phyloP scores from a whole-genome alignment of 2,113 vertebrate species.

The Tichodroma muraria region DNA sequence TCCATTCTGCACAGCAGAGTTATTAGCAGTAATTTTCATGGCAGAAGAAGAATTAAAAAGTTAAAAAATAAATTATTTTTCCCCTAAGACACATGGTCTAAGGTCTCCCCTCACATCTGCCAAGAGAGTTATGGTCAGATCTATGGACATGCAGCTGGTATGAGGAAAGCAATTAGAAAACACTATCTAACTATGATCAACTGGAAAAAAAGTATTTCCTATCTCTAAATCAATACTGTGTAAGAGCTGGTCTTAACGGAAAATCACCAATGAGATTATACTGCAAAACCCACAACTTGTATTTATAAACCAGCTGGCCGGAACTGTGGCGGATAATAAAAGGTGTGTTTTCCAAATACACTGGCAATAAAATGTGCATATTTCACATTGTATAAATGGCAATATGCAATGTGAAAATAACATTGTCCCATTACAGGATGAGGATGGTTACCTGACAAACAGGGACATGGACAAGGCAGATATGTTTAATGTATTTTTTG shows the following conservation, averaged over 20 bases:
- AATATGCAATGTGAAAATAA: fast-evolving
- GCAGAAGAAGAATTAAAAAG: background rate
- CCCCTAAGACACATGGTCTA: background rate
- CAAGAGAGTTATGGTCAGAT: background rate
- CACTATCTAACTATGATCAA: background rate
- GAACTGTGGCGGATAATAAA: background rate
- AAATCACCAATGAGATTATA: background rate
- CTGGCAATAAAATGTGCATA: too few species aligned
- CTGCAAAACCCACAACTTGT: background rate
- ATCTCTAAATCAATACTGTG: background rate
- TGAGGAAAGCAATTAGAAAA: background rate
- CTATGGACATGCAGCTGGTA: background rate
- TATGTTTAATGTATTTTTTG: background rate
- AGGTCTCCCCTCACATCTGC: background rate
- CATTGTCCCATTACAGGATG: background rate
- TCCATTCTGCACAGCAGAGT: background rate
- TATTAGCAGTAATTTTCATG: background rate
- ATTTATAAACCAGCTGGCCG: background rate
- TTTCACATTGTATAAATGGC: too few species aligned
- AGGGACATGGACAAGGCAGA: background rate
- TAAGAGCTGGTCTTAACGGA: background rate
- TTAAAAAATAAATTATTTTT: background rate
- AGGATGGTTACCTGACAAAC: background rate
- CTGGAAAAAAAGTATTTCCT: background rate
- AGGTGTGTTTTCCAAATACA: background rate